Conservation (phyloP, 2,888 invertebrate species). For the Junonia oenone region DNA sequence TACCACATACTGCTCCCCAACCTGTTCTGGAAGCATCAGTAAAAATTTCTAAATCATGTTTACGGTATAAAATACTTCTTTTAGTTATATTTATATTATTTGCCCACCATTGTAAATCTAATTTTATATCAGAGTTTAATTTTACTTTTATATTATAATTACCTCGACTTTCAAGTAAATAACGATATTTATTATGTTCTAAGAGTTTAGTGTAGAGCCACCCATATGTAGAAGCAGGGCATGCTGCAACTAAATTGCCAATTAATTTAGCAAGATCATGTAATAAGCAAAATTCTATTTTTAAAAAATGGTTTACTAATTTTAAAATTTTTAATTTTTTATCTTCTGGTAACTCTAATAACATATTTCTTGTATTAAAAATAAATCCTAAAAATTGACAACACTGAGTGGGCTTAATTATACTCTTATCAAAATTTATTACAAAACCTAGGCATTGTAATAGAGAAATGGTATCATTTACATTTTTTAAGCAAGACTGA, state of each 20-base stretch:
- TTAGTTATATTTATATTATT: too few species aligned
- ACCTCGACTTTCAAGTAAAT: neutral
- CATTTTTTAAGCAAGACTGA: neutral
- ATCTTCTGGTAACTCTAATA: constrained; percentile 10
- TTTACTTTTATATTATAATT: too few species aligned
- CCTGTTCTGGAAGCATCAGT: too few species aligned
- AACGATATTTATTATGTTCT: constrained; percentile 21
- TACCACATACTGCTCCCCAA: too few species aligned
- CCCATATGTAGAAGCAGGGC: constrained; percentile 27
- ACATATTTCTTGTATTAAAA: constrained; percentile 5
- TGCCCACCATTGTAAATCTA: too few species aligned
- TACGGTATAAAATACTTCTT: too few species aligned
- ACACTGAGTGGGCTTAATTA: constrained; percentile 5
- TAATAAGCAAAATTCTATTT: constrained; percentile 11
- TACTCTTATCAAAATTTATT: constrained; percentile 19
- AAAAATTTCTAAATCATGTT: too few species aligned
- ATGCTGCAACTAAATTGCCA: constrained; percentile 27
- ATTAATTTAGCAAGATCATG: constrained; percentile 23
- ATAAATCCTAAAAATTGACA: constrained; percentile 20
- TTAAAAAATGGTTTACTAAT: constrained; percentile 4
- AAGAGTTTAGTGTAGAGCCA: constrained; percentile 26
- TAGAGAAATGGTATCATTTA: constrained; percentile 7
- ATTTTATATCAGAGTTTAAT: too few species aligned
- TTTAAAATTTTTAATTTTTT: constrained; percentile 8
- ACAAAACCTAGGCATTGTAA: constrained; percentile 17